Evolutionary conservation across 1,140 invertebrate species (phyloP), one percentile per base, ranked within the genome.

Genomic region (Brachionus rubens): DNA sequence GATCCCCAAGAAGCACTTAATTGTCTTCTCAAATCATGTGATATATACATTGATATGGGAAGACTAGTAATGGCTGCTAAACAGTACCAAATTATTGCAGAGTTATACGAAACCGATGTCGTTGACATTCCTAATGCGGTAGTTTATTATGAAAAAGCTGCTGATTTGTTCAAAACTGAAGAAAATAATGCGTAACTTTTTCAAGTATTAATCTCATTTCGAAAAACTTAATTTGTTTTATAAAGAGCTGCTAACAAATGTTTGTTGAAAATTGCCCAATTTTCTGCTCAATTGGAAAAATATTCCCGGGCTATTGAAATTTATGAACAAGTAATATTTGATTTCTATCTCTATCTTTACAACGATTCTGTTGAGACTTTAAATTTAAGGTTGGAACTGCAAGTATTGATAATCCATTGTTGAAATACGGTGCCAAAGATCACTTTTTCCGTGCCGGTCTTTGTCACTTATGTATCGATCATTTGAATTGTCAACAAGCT

Each of bases 1-100:
- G 48, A 67, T 52, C 56, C 62, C 6, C 68, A 72, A 52, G 68
- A 72, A 48, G 68, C 68, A 21, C 30, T 72, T 2, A 72, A 72
- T 19, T 72, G 68, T 24, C 50, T 72, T 4, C 12, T 72, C 14
- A 72, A 72, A 41, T 72, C 68, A n/a, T 72, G 68, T 50, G 68
- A 72, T 54, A 72, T 72, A 21, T 72, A 72, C 24, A 72, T 72
- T 30, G 68, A 72, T 40, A 72, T 72, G 68, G 75, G 75, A n/a
- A 26, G 56, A 30, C 52, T 76, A 24, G 43, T 52, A 16, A 76
- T 76, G 56, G 75, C 75, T 10, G 75, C 75, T 19, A 62, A 65
- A 33, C 56, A 76, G 1, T 65, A 76, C 41, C 75, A 76, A 16
- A 52, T 52, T 10, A 50, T 65, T 65, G 56, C 54, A 2, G 75